Percentiles rank a stretch among this genome's conserved stretches.
phyloP scores from a whole-genome alignment of 2,888 invertebrate genomes.

The Hololepta plana region DNA sequence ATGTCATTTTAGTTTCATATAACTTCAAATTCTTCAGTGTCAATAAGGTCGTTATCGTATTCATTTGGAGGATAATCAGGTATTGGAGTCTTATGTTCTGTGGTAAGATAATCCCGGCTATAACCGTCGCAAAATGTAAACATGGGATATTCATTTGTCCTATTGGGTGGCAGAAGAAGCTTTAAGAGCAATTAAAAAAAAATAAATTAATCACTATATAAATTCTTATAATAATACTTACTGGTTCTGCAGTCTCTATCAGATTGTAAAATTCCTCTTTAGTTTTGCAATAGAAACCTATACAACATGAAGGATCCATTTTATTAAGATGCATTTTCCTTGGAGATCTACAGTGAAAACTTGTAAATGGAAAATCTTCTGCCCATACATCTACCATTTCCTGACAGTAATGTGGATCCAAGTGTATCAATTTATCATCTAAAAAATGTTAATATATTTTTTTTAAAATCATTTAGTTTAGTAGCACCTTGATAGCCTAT shows the following conservation, averaged over 20 bases:
- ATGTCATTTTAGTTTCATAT: too few species aligned
- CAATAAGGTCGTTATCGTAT: constrained; percentile 37
- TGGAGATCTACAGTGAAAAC: constrained; percentile 76
- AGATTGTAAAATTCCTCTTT: constrained; percentile 61
- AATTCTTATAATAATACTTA: constrained; percentile 17
- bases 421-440: constrained; percentile 78
- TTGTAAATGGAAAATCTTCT: constrained; percentile 55
- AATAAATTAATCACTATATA: not conserved
- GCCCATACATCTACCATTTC: constrained; percentile 75
- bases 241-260: constrained; percentile 47
- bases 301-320: constrained; percentile 86
- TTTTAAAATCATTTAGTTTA: constrained; percentile 2
- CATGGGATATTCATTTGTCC: constrained; percentile 76
- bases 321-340: constrained; percentile 66
- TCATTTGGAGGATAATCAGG: constrained; percentile 23
- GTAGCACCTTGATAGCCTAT: constrained; percentile 65
- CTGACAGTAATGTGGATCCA: constrained; percentile 91
- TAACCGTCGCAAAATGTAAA: constrained; percentile 65
- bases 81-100: constrained; percentile 10
- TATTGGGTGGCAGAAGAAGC: too few species aligned
- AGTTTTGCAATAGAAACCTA: constrained; percentile 72
- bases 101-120: constrained; percentile 30
- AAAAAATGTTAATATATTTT: constrained; percentile 11
- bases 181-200: too few species aligned
- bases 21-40: constrained; percentile 57